These are phyloP conservation scores for Adelosebastes latens DNA, from an alignment of 2,797 vertebrate species.

Conservation along the genomic window DNA sequence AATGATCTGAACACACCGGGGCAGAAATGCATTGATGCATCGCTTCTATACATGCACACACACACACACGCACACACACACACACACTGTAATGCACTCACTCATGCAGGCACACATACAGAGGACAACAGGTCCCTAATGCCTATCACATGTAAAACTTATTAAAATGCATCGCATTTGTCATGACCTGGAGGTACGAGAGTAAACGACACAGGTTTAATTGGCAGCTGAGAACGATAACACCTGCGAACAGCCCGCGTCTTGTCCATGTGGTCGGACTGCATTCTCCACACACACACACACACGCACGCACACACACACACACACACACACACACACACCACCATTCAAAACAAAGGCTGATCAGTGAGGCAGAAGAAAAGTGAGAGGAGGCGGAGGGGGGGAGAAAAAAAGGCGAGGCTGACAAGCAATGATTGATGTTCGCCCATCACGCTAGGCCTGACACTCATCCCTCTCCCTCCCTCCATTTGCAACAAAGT, in stretches of 20 bases:
- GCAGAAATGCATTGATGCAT: not conserved
- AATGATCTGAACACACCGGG: not conserved
- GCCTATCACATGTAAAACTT: slow-evolving; percentile 46
- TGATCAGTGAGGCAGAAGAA: slow-evolving; percentile 78
- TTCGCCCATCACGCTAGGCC: slow-evolving; percentile 75
- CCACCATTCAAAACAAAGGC: slow-evolving; percentile 71
- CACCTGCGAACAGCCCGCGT: slow-evolving; percentile 60
- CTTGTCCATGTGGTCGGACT: slow-evolving; percentile 56
- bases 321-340: not conserved
- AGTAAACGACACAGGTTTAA: slow-evolving; percentile 52
- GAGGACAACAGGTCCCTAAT: slow-evolving; percentile 39
- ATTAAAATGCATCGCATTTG: slow-evolving; percentile 48
- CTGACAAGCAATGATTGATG: slow-evolving; percentile 82
- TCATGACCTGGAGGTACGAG: slow-evolving; percentile 53
- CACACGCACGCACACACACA: slow-evolving; percentile 33
- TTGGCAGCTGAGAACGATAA: slow-evolving; percentile 68
- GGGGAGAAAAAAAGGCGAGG: slow-evolving; percentile 48
- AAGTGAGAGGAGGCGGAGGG: slow-evolving; percentile 56
- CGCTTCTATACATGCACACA: not conserved
- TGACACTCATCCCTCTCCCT: slow-evolving; percentile 75
- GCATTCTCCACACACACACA: slow-evolving; percentile 39
- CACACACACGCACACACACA: not conserved
- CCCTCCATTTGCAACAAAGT: slow-evolving; percentile 72
- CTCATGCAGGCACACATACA: not conserved
- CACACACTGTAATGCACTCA: not conserved